phyloP scores from a whole-genome alignment of 2,113 vertebrate species.

The Callocephalon fimbriatum region DNA sequence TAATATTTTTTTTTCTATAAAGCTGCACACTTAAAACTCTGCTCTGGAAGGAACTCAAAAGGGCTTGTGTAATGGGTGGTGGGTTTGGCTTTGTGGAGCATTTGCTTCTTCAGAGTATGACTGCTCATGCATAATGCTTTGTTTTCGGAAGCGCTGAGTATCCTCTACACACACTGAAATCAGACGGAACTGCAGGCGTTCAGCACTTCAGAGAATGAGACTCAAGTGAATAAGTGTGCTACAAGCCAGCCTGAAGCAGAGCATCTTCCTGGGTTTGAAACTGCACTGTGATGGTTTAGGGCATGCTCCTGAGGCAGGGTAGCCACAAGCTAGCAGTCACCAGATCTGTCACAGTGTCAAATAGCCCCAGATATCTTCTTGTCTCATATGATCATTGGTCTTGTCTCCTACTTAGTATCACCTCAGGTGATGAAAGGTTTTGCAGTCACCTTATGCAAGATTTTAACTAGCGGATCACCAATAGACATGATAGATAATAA shows the following conservation, averaged over 20 bases:
- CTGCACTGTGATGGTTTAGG: not conserved
- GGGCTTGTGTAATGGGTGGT: not conserved
- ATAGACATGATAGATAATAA: accelerated
- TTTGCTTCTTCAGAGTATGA: not conserved
- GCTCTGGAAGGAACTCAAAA: not conserved
- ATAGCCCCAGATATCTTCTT: not conserved
- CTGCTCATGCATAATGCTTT: not conserved
- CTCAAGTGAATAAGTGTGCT: not conserved
- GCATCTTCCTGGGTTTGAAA: not conserved
- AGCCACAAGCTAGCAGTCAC: not conserved
- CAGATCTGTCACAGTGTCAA: not conserved
- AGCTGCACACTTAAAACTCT: not conserved
- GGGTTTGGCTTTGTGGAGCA: not conserved
- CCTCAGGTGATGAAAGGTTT: not conserved
- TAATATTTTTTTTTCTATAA: not conserved
- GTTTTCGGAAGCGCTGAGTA: not conserved
- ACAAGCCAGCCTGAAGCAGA: not conserved
- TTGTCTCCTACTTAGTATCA: not conserved
- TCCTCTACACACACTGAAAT: not conserved
- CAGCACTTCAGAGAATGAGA: not conserved
- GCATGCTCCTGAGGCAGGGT: not conserved
- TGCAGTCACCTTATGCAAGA: not conserved
- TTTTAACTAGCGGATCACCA: not conserved
- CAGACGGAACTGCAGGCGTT: not conserved
- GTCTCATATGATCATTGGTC: not conserved